Percentiles rank a stretch among this genome's conserved stretches.
Conservation (phyloP, 2,888 invertebrate genomes). For the Corbicula japonica region DNA sequence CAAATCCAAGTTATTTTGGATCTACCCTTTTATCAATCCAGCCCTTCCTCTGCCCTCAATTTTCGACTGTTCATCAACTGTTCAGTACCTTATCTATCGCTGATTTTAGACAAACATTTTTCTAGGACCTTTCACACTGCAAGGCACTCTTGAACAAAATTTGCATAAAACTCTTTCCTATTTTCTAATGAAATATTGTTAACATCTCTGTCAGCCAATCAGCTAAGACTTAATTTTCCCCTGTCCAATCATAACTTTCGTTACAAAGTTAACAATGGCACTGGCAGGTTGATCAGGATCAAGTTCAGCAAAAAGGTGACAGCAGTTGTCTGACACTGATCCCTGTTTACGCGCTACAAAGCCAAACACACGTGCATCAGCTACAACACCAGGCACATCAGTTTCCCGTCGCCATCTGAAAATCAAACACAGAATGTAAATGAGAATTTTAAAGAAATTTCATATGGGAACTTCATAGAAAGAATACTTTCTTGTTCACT, state of each 20-base stretch:
- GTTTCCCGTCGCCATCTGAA: constrained; percentile 77
- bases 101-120: neutral
- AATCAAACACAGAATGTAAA: constrained; percentile 1
- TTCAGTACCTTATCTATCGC: constrained; percentile 5
- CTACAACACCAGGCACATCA: constrained; percentile 72
- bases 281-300: constrained; percentile 97
- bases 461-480: no score
- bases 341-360: constrained; percentile 97
- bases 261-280: constrained; percentile 92
- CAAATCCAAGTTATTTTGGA: constrained; percentile 26
- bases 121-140: constrained; percentile 15
- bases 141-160: constrained; percentile 42
- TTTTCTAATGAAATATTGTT: no score
- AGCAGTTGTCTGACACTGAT: constrained; percentile 96
- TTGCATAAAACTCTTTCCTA: constrained; percentile 22
- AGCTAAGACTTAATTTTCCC: constrained; percentile 78
- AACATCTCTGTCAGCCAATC: no score
- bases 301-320: constrained; percentile 98
- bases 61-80: constrained; percentile 11
- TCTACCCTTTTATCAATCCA: constrained; percentile 19
- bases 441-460: neutral
- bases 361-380: constrained; percentile 94
- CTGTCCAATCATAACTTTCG: constrained; percentile 87
- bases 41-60: constrained; percentile 10
- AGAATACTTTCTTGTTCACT: no score